A percentile compares a stretch with the other conserved stretches of the same genome.
Conservation (phyloP, 2,888 invertebrate genomes). For the Drosophila nr. perissopoda region DNA sequence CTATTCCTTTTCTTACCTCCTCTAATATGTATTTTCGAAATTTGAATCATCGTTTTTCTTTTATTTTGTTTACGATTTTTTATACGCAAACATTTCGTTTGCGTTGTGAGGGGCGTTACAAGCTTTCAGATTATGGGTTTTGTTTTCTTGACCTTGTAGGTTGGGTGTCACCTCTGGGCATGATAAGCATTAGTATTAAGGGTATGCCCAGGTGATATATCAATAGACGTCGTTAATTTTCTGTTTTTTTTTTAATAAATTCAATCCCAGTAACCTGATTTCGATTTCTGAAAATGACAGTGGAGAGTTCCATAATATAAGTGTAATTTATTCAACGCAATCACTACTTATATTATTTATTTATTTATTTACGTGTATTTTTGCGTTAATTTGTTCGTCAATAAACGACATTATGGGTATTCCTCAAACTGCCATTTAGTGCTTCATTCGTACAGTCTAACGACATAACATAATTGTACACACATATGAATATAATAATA, state of each 20-base stretch:
- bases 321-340: conserved; percentile 10
- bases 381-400: conserved; percentile 24
- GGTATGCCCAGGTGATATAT: conserved; percentile 49
- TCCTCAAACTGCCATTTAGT: background rate
- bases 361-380: conserved; percentile 18
- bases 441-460: background rate
- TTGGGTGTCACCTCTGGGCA: conserved; percentile 18
- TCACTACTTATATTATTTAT: conserved; percentile 28
- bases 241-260: conserved; percentile 61
- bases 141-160: conserved; percentile 51
- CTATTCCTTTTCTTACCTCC: background rate
- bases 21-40: conserved; percentile 53
- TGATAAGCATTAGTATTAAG: conserved; percentile 47
- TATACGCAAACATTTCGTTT: conserved; percentile 55
- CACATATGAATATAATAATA: background rate
- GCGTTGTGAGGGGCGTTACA: conserved; percentile 44
- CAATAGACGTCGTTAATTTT: conserved; percentile 33
- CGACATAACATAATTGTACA: background rate
- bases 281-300: conserved; percentile 19
- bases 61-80: conserved; percentile 29
- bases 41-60: conserved; percentile 59
- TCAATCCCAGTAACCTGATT: conserved; percentile 26
- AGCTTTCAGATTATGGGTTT: conserved; percentile 59
- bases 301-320: conserved; percentile 6
- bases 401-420: conserved; percentile 12